phyloP scores from a whole-genome alignment of 2,797 vertebrate genomes.

The Chloroceryle amazona region DNA sequence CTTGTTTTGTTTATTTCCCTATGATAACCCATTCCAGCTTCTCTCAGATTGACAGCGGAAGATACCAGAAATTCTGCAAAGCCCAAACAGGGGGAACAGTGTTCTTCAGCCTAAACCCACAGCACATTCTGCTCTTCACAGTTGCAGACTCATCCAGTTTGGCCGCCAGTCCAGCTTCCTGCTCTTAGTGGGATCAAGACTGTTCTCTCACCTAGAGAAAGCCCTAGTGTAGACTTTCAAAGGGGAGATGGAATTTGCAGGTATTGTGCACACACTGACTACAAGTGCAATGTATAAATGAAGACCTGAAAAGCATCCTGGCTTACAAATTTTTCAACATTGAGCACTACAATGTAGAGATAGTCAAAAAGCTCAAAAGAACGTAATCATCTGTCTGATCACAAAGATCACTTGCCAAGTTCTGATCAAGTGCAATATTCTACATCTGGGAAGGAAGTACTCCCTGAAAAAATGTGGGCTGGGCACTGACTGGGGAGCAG shows the following conservation, averaged over 20 bases:
- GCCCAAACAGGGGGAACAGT: background rate
- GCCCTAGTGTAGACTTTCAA: background rate
- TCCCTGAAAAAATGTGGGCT: background rate
- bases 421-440: background rate
- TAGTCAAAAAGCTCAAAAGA: background rate
- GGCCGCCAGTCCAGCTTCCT: background rate
- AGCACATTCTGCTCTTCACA: background rate
- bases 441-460: background rate
- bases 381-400: background rate
- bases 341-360: background rate
- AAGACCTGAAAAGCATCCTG: background rate
- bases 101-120: background rate
- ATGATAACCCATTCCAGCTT: background rate
- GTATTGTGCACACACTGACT: background rate
- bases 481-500: background rate
- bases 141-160: background rate
- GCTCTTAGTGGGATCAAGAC: background rate
- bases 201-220: background rate
- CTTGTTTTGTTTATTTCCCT: background rate
- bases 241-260: background rate
- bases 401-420: background rate
- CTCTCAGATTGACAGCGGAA: background rate
- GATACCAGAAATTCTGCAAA: background rate
- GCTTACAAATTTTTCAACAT: background rate
- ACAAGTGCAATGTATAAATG: background rate